Evolutionary conservation across 2,797 vertebrate species (phyloP).

Genomic region (Erpetoichthys calabaricus): DNA sequence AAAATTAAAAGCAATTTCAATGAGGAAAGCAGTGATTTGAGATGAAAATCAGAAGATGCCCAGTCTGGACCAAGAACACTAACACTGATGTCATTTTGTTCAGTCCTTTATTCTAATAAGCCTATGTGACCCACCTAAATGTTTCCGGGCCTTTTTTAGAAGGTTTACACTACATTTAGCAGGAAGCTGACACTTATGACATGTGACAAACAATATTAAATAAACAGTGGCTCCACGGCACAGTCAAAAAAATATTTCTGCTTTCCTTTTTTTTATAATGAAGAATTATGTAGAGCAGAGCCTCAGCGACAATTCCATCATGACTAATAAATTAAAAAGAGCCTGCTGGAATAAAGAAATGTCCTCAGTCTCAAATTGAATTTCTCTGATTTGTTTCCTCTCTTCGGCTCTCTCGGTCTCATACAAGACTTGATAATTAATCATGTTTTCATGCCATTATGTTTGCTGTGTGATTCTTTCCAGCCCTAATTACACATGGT

Average conservation of each 20-base stretch:
- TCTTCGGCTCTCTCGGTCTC: constrained; percentile 17
- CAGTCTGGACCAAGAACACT: too few species aligned
- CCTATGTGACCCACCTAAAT: too few species aligned
- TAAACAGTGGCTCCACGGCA: too few species aligned
- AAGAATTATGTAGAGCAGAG: constrained; percentile 23
- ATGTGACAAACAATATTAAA: too few species aligned
- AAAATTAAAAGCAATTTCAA: too few species aligned
- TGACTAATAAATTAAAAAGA: constrained; percentile 21
- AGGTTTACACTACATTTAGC: too few species aligned
- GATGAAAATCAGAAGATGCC: too few species aligned
- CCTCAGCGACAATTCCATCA: constrained; percentile 22
- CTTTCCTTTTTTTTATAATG: constrained; percentile 17
- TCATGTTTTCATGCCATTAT: constrained; percentile 23
- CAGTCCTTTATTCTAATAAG: too few species aligned
- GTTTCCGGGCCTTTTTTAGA: too few species aligned
- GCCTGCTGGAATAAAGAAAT: constrained; percentile 18
- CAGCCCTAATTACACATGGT: constrained; percentile 20
- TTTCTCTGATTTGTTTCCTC: constrained; percentile 37
- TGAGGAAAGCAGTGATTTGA: too few species aligned
- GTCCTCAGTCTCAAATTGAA: constrained; percentile 27
- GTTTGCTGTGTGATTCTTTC: constrained; percentile 10
- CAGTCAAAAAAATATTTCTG: background rate
- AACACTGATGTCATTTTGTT: too few species aligned
- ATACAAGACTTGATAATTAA: constrained; percentile 23
- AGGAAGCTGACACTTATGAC: too few species aligned